Percentiles rank a stretch among this genome's conserved stretches.
phyloP scores from a whole-genome alignment of 2,113 vertebrate species.

The Platycercus adscitus region DNA sequence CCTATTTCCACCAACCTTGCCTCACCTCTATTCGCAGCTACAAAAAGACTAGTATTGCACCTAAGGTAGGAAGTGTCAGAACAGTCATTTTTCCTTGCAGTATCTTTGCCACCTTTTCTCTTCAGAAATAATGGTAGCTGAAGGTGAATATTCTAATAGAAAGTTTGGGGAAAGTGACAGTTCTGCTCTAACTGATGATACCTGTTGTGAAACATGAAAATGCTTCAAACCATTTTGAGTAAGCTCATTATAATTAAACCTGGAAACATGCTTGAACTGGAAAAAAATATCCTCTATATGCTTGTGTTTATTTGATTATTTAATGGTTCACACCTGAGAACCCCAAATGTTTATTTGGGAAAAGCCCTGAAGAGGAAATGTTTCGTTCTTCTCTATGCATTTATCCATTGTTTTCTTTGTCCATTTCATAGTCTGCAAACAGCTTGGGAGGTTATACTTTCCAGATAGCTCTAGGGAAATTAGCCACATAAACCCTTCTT shows the following conservation, averaged over 20 bases:
- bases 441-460: neutral
- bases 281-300: neutral
- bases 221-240: neutral
- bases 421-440: neutral
- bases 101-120: neutral
- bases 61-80: neutral
- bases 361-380: neutral
- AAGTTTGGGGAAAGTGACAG: neutral
- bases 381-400: neutral
- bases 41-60: neutral
- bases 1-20: neutral
- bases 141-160: neutral
- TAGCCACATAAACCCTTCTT: neutral
- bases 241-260: neutral
- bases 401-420: neutral
- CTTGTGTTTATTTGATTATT: neutral
- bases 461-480: neutral
- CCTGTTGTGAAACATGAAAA: neutral
- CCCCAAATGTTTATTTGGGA: neutral
- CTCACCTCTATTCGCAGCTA: slow-evolving; percentile 18
- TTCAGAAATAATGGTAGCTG: neutral
- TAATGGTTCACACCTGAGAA: neutral
- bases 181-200: neutral
- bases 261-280: neutral
- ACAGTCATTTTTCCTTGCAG: neutral